Conservation (phyloP, 1,140 invertebrate genomes). For the Cryptotermes secundus region DNA sequence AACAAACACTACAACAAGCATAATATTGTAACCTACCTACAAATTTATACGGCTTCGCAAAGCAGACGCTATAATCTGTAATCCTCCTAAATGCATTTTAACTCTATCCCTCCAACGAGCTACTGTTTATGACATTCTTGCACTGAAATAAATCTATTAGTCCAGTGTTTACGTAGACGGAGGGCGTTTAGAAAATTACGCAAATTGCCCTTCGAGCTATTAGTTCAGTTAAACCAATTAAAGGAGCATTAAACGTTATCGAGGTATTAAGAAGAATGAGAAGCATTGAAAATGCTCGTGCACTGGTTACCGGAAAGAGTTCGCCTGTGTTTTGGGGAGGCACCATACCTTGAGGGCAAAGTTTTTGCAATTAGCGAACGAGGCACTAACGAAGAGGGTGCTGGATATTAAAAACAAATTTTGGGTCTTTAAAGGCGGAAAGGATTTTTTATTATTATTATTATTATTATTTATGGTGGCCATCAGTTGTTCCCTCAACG, state of each 20-base stretch:
- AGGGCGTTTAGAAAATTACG: background rate
- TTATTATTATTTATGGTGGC: background rate
- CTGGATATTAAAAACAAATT: slow-evolving; percentile 5
- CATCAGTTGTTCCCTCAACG: background rate
- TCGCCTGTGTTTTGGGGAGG: too few relatives aligned
- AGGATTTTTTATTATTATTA: background rate
- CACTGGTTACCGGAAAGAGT: background rate
- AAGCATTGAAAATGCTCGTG: background rate
- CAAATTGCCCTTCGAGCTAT: background rate
- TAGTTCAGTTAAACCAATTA: background rate
- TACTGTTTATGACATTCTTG: too few relatives aligned
- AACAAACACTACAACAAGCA: too few relatives aligned
- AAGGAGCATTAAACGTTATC: background rate
- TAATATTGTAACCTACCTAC: too few relatives aligned
- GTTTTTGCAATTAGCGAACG: background rate
- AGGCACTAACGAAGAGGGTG: background rate
- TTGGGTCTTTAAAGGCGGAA: background rate
- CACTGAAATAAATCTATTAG: background rate
- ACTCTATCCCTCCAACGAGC: too few relatives aligned
- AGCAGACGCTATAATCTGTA: too few relatives aligned
- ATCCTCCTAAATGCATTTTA: too few relatives aligned
- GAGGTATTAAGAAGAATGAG: background rate
- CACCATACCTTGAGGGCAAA: background rate
- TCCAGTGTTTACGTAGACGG: background rate
- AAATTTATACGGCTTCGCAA: too few relatives aligned